Conservation (phyloP, 2,113 vertebrate genomes). For the Spea multiplicata region DNA sequence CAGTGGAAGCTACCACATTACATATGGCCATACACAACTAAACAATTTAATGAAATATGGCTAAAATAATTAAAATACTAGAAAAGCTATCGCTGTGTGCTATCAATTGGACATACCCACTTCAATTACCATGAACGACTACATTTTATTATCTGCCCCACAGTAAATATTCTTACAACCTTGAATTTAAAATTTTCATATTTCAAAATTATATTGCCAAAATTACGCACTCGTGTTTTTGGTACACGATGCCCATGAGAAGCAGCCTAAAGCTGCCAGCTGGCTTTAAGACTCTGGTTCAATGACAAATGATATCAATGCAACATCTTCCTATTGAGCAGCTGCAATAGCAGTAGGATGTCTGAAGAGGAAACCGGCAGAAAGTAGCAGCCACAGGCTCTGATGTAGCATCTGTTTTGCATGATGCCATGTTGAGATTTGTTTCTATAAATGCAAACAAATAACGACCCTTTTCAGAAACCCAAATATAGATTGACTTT, state of each 20-base stretch:
- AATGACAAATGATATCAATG: constrained; percentile 48
- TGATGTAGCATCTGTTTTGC: constrained; percentile 47
- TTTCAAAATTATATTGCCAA: constrained; percentile 5
- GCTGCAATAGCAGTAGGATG: constrained; percentile 46
- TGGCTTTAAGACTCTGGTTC: constrained; percentile 46
- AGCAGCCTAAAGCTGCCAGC: constrained; percentile 37
- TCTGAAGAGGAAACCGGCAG: constrained; percentile 45
- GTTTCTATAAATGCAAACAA: constrained; percentile 49
- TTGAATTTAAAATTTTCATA: neutral
- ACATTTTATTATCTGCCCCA: too few relatives aligned
- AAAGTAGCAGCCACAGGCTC: constrained; percentile 46
- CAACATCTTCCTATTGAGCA: constrained; percentile 47
- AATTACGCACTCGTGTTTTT: constrained; percentile 4
- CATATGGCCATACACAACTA: too few relatives aligned
- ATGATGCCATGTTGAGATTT: constrained; percentile 48
- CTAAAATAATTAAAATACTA: too few relatives aligned
- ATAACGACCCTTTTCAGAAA: constrained; percentile 45
- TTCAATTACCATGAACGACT: too few relatives aligned
- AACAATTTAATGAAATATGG: too few relatives aligned
- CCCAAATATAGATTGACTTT: constrained; percentile 37
- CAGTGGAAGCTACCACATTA: too few relatives aligned
- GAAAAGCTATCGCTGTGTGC: too few relatives aligned
- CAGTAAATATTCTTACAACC: neutral
- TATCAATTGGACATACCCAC: too few relatives aligned
- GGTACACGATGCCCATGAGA: constrained; percentile 27